Evolutionary conservation across 2,113 vertebrate species (phyloP), one percentile per base, ranked within the genome.

Genomic region (Ancistrus triradiatus): DNA sequence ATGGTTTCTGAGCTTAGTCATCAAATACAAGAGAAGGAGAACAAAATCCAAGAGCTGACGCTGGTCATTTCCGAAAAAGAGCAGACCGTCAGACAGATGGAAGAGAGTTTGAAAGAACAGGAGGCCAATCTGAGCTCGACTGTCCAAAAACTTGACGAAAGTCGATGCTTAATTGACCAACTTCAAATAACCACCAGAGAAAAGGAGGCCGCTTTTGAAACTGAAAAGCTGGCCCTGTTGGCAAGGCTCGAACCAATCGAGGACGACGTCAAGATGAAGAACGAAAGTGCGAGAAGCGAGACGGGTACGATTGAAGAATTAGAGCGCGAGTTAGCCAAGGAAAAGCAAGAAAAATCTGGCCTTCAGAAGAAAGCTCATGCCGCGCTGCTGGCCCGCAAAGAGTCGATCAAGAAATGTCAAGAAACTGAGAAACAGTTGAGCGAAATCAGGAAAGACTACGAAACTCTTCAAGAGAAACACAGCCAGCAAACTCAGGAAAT

Each of bases 281-380:
- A 83, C 61, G 79, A 85, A 0, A 28, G 70, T 37, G 3, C 66
- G 0, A 61, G 74, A 15, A 67, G 77, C 3, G 72, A 81, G 51
- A 61, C 33, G 1, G 37, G 47, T 15, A 19, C 61, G 19, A 64
- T 49, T 31, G 60, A 57, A 1, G 72, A 75, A 17, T 56, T 80
- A 14, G 19, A 74, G 63, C 76, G 68, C 1, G 66, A 81, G 38
- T 59, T 83, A 0, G 46, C 57, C 3, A 77, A 80, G 7, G 47
- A 88, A 11, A 82, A 81, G 50, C 71, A 72, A 13, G 89, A 92
- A 59, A 91, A 91, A 24, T 76, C 80, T 7, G 63, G 66, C 11
- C 65, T 92, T 1, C 79, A 90, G 70, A 88, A 80, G 42, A 90
- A 92, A 67, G 78, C 82, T n/a, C 82, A 89, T 66, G 85, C 83